A percentile compares a stretch with the other conserved stretches of the same genome.
Evolutionary conservation across 2,888 invertebrate genomes (phyloP).

Genomic region (Homarus gammarus): DNA sequence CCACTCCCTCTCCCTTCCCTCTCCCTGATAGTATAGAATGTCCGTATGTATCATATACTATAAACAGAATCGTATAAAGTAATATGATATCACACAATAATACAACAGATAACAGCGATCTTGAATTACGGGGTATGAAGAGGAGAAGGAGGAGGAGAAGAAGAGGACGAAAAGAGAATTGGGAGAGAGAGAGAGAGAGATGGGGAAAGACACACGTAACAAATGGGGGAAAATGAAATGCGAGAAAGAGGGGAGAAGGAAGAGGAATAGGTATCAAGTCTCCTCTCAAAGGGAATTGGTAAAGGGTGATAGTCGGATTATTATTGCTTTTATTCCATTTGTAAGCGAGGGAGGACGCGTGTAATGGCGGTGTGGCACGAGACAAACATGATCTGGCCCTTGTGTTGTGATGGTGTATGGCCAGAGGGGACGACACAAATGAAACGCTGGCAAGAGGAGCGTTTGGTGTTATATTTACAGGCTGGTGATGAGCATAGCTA

Average conservation of each 20-base stretch:
- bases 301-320: constrained; percentile 43
- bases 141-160: neutral
- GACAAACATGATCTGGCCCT: neutral
- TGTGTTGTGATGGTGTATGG: neutral
- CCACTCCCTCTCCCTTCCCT: too few species aligned
- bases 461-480: neutral
- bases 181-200: constrained; percentile 1
- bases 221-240: neutral
- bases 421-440: constrained; percentile 4
- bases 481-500: neutral
- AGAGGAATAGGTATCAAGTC: neutral
- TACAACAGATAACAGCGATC: too few species aligned
- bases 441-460: constrained; percentile 8
- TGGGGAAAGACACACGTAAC: neutral
- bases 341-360: constrained; percentile 17
- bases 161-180: constrained; percentile 3
- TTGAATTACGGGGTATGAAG: too few species aligned
- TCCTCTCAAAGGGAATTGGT: constrained; percentile 36
- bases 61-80: too few species aligned
- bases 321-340: constrained; percentile 37
- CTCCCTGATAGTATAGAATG: too few species aligned
- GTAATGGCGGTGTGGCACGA: constrained; percentile 19
- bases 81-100: too few species aligned
- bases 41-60: too few species aligned
- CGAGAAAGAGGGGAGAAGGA: constrained; percentile 6